Conservation (phyloP, 2,113 vertebrate species). For the Antennarius striatus region DNA sequence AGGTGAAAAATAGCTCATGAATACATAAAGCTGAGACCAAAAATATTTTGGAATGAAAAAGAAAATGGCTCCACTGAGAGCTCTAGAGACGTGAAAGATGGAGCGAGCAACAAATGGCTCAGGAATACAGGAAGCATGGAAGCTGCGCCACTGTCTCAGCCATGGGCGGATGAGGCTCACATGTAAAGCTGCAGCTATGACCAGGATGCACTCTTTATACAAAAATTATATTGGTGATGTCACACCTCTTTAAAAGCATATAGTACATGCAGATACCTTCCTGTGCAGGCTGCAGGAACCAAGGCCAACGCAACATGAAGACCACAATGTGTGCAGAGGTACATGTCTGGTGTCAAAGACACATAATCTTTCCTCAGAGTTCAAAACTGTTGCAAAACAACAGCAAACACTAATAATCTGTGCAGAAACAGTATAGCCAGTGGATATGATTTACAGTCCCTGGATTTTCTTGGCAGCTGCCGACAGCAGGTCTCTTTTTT, state of each 20-base stretch:
- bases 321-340: conserved; percentile 1
- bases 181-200: conserved; percentile 3
- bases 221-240: conserved; percentile 1
- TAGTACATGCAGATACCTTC: not conserved
- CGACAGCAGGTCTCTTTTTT: conserved; percentile 73
- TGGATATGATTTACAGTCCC: conserved; percentile 79
- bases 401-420: conserved; percentile 75
- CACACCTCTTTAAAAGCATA: not conserved
- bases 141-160: conserved; percentile 6
- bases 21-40: conserved; percentile 64
- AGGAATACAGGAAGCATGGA: conserved; percentile 16
- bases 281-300: conserved; percentile 11
- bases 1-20: conserved; percentile 74
- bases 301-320: not conserved
- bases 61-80: conserved; percentile 66
- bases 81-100: conserved; percentile 57
- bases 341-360: conserved; percentile 38
- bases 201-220: not conserved
- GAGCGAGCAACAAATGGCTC: conserved; percentile 69
- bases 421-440: conserved; percentile 77
- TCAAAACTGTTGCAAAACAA: conserved; percentile 70
- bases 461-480: conserved; percentile 79
- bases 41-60: conserved; percentile 72
- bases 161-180: not conserved
- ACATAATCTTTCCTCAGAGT: conserved; percentile 57